Base-by-base conservation (phyloP, 2,888 invertebrate species). In the Urechis unicinctus region DNA sequence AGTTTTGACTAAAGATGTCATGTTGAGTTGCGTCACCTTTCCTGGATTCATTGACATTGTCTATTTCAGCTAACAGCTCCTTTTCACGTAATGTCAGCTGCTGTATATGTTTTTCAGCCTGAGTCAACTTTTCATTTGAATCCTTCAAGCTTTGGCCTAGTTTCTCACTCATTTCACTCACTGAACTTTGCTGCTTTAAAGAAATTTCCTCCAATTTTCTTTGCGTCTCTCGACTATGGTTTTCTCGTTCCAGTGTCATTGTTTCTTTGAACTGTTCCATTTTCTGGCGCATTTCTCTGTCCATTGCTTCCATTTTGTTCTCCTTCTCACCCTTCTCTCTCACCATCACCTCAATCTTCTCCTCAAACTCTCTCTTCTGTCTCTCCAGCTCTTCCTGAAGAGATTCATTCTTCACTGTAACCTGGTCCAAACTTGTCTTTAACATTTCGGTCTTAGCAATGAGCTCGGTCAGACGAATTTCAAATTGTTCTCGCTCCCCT, bases 191-290 rank as follows among this genome's bases (percentile, higher is more conserved):
- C 56, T 61, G 55, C 42, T 62, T 58, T 13, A 61, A 22, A 42
- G 58, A 42, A 2, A 50, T 45, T 3, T 44, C 52, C 30, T 62
- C 58, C 6, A 62, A 30, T 24, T 47, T 44, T 17, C 56, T 30
- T 1, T n/a, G 17, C 22, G 56, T 2, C 41, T 62, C 62, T 22
- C 53, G 25, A 13, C 56, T 55, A 49, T 56, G 57, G 29, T 43
- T 56, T 46, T 55, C 53, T 21, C 29, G 17, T 26, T 51, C 56
- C n/a, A 51, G 26, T 42, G 50, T 57, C 13, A 59, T 26, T 17
- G 41, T 53, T 56, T 64, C 51, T 59, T 61, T 53, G 54, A 48
- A 67, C 29, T 53, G 61, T 31, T 47, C 58, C 22, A 29, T 55
- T 43, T 13, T 56, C 29, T 56, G 57, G n/a, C n/a, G 36, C 36